Percentiles rank a stretch among this genome's conserved stretches.
Conservation (phyloP, 2,888 invertebrate genomes). For the Hemicrepidius hirtus region DNA sequence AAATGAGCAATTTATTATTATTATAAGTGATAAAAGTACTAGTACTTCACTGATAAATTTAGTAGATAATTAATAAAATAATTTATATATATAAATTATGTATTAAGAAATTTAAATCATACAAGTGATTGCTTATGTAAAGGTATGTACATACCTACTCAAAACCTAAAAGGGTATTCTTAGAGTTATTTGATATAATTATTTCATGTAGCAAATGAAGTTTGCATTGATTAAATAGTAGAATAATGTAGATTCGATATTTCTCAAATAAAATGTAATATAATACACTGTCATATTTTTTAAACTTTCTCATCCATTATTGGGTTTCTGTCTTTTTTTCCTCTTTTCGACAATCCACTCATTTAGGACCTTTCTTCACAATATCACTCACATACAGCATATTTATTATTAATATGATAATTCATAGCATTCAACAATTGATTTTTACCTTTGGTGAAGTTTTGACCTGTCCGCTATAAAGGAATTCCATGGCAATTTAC, state of each 20-base stretch:
- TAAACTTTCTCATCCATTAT: background rate
- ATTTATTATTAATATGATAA: too few species aligned
- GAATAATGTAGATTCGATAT: conserved; percentile 58
- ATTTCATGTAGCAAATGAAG: conserved; percentile 56
- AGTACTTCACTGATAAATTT: conserved; percentile 42
- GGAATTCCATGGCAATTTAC: too few species aligned
- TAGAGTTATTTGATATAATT: conserved; percentile 58
- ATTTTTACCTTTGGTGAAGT: too few species aligned
- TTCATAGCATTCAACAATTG: too few species aligned
- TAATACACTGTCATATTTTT: background rate
- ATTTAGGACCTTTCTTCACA: too few species aligned
- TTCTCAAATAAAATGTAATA: conserved; percentile 59
- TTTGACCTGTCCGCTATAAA: too few species aligned
- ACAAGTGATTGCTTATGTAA: conserved; percentile 56
- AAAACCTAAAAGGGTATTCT: conserved; percentile 53
- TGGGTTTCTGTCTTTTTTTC: too few species aligned
- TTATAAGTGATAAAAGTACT: conserved; percentile 36
- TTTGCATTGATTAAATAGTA: conserved; percentile 57
- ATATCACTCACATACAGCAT: too few species aligned
- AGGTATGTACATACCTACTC: conserved; percentile 51
- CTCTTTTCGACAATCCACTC: too few species aligned
- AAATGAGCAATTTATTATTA: conserved; percentile 37
- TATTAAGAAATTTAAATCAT: conserved; percentile 50
- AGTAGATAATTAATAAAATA: conserved; percentile 46
- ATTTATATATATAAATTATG: conserved; percentile 50